Evolutionary conservation across 1,140 invertebrate genomes (phyloP), one percentile per base, ranked within the genome.

Genomic region (Caerostris extrusa): DNA sequence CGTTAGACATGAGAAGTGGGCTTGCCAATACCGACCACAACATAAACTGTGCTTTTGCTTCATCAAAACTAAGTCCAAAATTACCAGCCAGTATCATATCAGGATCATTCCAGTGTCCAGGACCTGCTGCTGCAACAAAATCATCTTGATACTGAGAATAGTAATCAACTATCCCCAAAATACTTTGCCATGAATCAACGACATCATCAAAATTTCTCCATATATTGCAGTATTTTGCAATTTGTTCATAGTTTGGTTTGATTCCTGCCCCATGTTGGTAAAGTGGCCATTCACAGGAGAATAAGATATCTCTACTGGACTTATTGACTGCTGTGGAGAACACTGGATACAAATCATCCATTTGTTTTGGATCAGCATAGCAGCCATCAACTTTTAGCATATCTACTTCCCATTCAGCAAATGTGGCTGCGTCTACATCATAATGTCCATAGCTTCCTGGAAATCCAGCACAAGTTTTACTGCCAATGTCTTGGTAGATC

Each of bases 21-120:
- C 95, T 93, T 4, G 95, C 95, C 61, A 95, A 60, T 34, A 95
- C 95, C 2, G 95, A 81, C 95, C 95, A 95, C 85, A 95, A 64
- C 58, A 93, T 95, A 85, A 95, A 94, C 83, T 95, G 95, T 5
- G 95, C 94, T 56, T 90, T 93, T 12, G 94, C 94, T 71, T 95
- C 94, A 55, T 95, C 94, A 56, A 89, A 86, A 55, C 93, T 95
- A 2, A 95, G 89, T 10, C 94, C 93, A 7, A 71, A 95, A 56
- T 95, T 95, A 17, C 94, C 94, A 10, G 14, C 86, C 4, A 93
- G 95, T 95, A 98, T 98, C 99, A 99, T 99, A 95, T 99, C 99
- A 8, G 99, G 99, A 96, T 99, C 99, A 96, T 99, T 99, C 98
- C 98, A 99, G 95, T 98, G 98, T 12, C 99, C 99, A 3, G 99